Evolutionary conservation across 2,888 invertebrate species (phyloP), one percentile per base, ranked within the genome.

Genomic region (Andricus curvator): DNA sequence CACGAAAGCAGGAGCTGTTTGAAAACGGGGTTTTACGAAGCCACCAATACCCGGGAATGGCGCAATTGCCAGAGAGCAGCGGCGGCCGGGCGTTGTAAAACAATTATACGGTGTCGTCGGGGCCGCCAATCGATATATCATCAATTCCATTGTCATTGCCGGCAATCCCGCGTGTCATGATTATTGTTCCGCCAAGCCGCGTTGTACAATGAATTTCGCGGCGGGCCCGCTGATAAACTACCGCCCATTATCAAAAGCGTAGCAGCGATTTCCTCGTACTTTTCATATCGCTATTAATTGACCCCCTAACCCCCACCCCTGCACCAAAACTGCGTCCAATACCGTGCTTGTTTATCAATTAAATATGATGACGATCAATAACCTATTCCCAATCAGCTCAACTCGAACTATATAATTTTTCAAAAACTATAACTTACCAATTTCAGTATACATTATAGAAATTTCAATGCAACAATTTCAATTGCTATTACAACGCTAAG

Each of bases 81-180:
- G 80, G 79, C 85, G 83, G 81, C 78, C 81, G 79, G 81, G 86
- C 88, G 90, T 89, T 92, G 92, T 91, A 90, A 91, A 92, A 92
- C 91, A 92, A 92, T 92, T 92, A 92, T 92, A 91, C 90, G 91
- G 88, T 89, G 89, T 90, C 89, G 91, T 86, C 87, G 86, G 85
- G 64, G 85, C 85, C 82, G 84, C 80, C 88, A 89, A 91, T 92
- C 90, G 89, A 91, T 92, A 92, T 90, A 91, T 92, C 92, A 92
- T 90, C 91, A 90, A 92, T 91, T 92, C 90, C 90, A 92, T 92
- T 92, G 92, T 92, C 92, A 91, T 89, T 90, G 90, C 89, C 86
- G 90, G 89, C 89, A 90, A 90, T 91, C 90, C 90, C 85, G 88
- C 91, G 91, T 92, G 92, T 92, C 92, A 91, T 90, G 92, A 92